Evolutionary conservation across 2,888 invertebrate species (phyloP).

Genomic region (Augiades crinisus): DNA sequence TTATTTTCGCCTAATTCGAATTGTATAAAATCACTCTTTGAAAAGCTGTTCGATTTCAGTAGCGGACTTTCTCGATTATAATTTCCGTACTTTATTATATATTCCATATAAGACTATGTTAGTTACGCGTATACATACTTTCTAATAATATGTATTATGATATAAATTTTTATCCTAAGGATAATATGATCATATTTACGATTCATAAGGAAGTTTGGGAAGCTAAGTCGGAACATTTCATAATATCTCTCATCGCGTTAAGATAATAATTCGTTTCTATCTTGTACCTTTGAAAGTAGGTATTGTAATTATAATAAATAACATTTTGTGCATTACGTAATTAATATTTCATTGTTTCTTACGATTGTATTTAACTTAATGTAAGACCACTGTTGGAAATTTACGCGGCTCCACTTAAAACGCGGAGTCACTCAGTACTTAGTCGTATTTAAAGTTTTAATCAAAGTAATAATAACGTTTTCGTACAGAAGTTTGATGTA

Average conservation of each 20-base stretch:
- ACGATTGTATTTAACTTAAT: conserved; percentile 78
- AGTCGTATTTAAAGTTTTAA: conserved; percentile 75
- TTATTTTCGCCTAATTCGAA: conserved; percentile 80
- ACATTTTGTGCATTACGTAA: conserved; percentile 80
- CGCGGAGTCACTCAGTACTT: conserved; percentile 72
- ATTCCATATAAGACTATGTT: conserved; percentile 78
- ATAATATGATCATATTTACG: conserved; percentile 76
- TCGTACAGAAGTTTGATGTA: conserved; percentile 58
- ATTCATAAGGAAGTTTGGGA: conserved; percentile 73
- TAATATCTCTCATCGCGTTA: conserved; percentile 79
- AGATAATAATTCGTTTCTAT: conserved; percentile 78
- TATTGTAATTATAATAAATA: conserved; percentile 80
- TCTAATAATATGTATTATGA: conserved; percentile 78
- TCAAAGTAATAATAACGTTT: conserved; percentile 60
- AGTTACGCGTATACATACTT: conserved; percentile 79
- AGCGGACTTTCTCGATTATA: conserved; percentile 74
- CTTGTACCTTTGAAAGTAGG: conserved; percentile 79
- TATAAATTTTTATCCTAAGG: conserved; percentile 80
- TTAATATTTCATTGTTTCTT: conserved; percentile 79
- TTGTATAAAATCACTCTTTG: conserved; percentile 79
- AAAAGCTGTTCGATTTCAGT: conserved; percentile 74
- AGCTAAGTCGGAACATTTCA: conserved; percentile 75
- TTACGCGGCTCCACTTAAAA: conserved; percentile 60
- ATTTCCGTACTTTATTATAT: conserved; percentile 27
- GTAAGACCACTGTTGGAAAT: conserved; percentile 75